Percentiles rank a stretch among this genome's conserved stretches.
phyloP scores from a whole-genome alignment of 2,888 invertebrate species.

The Yponomeuta plumbellus region DNA sequence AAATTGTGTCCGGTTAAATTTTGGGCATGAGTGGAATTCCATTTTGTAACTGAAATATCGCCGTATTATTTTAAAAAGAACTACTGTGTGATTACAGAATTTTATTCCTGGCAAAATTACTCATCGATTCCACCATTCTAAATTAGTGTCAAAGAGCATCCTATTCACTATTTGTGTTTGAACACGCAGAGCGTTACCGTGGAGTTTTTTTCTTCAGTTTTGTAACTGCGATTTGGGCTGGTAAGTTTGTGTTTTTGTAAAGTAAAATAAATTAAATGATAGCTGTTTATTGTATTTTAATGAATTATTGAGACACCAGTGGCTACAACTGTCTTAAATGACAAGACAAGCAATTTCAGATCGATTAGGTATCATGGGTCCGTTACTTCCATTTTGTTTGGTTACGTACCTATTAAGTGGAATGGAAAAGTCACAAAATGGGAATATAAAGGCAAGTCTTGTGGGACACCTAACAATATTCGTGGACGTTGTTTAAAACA shows the following conservation, averaged over 20 bases:
- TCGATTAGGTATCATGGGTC: background rate
- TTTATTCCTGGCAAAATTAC: background rate
- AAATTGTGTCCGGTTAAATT: too few species aligned
- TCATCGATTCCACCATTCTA: background rate
- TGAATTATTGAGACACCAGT: background rate
- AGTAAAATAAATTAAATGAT: background rate
- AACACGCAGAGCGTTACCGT: too few species aligned
- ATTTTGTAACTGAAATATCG: too few species aligned
- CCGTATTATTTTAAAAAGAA: too few species aligned
- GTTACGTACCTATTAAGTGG: background rate
- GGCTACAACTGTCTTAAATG: background rate
- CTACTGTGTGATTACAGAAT: background rate
- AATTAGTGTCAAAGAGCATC: background rate
- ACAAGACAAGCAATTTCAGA: background rate
- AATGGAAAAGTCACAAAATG: background rate
- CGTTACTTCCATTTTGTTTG: conserved; percentile 4
- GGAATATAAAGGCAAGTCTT: background rate
- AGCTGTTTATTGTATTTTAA: background rate
- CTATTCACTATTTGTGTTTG: too few species aligned
- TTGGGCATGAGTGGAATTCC: too few species aligned
- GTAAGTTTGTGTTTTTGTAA: background rate
- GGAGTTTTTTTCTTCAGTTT: background rate
- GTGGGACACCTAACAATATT: too few species aligned
- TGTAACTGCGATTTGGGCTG: background rate
- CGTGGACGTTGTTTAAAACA: too few species aligned